phyloP scores from a whole-genome alignment of 2,888 invertebrate species.

The Digitonthophagus gazella region DNA sequence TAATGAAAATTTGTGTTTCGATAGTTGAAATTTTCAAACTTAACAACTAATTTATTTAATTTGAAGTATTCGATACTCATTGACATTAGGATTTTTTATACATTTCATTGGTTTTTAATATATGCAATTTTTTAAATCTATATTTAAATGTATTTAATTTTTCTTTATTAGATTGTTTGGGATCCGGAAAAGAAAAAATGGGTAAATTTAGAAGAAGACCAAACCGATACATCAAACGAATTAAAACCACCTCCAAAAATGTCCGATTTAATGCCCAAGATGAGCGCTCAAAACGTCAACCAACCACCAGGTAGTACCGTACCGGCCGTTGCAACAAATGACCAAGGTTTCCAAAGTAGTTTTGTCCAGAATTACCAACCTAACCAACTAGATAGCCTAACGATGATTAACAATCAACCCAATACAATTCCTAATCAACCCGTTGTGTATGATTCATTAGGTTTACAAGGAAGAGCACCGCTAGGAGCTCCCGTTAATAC shows the following conservation, averaged over 20 bases:
- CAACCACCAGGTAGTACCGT: constrained; percentile 18
- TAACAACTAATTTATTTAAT: too few relatives aligned
- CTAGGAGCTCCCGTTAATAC: not conserved
- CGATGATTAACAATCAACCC: constrained; percentile 5
- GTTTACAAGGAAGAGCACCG: not conserved
- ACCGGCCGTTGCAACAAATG: not conserved
- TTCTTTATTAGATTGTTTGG: constrained; percentile 78
- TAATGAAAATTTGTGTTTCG: too few relatives aligned
- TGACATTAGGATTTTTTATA: too few relatives aligned
- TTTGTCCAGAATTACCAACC: constrained; percentile 6
- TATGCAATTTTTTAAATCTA: not conserved
- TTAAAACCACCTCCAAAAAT: constrained; percentile 71
- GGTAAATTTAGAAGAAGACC: constrained; percentile 78
- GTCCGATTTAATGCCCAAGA: constrained; percentile 53
- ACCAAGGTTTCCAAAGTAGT: not conserved
- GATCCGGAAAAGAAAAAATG: constrained; percentile 83
- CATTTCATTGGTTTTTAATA: too few relatives aligned
- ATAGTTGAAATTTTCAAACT: too few relatives aligned
- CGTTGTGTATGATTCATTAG: constrained; percentile 10
- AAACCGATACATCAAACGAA: constrained; percentile 54
- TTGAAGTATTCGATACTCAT: too few relatives aligned
- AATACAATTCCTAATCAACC: constrained; percentile 14
- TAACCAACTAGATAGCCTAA: not conserved
- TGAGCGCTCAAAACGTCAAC: constrained; percentile 20
- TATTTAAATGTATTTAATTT: not conserved